A percentile compares a stretch with the other conserved stretches of the same genome.
Conservation (phyloP, 1,140 invertebrate species). For the honey bee (Apis mellifera) region DNA sequence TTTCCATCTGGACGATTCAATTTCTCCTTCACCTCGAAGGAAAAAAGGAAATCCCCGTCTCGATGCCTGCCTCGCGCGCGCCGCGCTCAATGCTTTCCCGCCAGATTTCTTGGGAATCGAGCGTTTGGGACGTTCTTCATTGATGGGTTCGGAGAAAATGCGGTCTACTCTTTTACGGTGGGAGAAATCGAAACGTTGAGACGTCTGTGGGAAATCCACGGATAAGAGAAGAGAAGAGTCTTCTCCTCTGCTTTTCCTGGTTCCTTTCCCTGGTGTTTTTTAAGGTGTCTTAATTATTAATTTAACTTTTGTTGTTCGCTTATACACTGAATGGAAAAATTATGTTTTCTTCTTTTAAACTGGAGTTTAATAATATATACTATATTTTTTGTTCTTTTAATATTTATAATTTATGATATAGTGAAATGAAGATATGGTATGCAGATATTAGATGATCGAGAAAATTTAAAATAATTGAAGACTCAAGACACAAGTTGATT, state of each 20-base stretch:
- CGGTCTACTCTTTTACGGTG: background rate
- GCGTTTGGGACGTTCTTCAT: background rate
- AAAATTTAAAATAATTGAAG: too few species aligned
- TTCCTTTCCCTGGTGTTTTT: background rate
- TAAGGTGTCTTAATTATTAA: too few species aligned
- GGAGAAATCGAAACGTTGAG: background rate
- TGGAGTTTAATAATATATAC: too few species aligned
- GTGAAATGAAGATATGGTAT: too few species aligned
- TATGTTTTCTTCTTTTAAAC: too few species aligned
- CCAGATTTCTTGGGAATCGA: conserved; percentile 31
- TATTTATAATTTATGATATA: too few species aligned
- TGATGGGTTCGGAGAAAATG: background rate
- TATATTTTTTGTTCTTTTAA: too few species aligned
- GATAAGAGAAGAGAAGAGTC: background rate
- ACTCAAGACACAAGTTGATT: too few species aligned
- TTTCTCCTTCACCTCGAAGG: conserved; percentile 40
- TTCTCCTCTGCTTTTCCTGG: background rate
- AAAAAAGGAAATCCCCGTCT: conserved; percentile 1
- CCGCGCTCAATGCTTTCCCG: background rate
- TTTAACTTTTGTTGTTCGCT: too few species aligned
- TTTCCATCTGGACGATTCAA: conserved; percentile 69
- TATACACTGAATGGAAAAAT: too few species aligned
- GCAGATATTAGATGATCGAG: too few species aligned
- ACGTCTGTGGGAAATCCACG: background rate
- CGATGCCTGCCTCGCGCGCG: too few species aligned